These are phyloP conservation scores for Cantharis rufa DNA, from an alignment of 2,888 invertebrate species.

Conservation along the genomic window DNA sequence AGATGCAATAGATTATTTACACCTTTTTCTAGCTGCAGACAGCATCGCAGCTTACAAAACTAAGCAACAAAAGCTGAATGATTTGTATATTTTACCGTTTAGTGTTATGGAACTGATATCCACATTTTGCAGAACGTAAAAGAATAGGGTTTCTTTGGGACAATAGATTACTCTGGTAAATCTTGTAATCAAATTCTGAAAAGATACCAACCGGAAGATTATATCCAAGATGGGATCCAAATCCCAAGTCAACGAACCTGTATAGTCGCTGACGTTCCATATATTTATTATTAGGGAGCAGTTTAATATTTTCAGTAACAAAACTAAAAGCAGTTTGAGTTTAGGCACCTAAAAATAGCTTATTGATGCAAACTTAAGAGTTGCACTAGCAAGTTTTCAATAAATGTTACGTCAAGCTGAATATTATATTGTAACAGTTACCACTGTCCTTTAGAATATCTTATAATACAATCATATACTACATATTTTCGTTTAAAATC, in stretches of 20 bases:
- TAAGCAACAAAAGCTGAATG: background rate
- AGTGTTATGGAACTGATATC: background rate
- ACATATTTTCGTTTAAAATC: background rate
- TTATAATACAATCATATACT: no score
- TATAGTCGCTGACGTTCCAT: background rate
- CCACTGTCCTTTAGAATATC: background rate
- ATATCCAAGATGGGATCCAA: background rate
- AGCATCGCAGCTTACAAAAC: background rate
- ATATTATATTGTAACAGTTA: background rate
- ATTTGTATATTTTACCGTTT: background rate
- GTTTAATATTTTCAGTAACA: background rate
- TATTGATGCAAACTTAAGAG: background rate
- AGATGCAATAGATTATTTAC: background rate
- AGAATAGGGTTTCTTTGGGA: background rate
- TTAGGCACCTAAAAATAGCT: background rate
- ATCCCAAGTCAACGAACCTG: background rate
- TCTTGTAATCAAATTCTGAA: background rate
- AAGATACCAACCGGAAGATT: background rate
- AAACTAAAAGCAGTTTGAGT: background rate
- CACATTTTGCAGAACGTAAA: background rate
- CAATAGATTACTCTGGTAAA: background rate
- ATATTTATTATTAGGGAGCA: background rate
- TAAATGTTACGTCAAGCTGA: background rate
- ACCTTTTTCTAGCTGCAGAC: background rate
- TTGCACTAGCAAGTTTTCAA: background rate